Evolutionary conservation across 2,888 invertebrate species (phyloP).

Genomic region (Acleris sparsana): DNA sequence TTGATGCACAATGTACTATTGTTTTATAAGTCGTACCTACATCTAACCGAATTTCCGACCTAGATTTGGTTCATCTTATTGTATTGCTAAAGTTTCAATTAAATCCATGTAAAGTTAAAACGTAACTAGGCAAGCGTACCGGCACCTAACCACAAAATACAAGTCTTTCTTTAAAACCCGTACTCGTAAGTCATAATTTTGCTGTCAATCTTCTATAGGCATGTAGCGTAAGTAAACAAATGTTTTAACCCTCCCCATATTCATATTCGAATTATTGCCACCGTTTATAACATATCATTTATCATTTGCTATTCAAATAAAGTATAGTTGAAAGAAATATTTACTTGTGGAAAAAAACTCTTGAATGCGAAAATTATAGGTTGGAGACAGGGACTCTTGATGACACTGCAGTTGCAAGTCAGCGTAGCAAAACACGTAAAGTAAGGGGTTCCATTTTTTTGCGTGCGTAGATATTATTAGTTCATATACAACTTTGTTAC

Average conservation of each 20-base stretch:
- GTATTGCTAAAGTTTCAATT: too few species aligned
- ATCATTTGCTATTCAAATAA: constrained; percentile 33
- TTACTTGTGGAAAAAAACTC: constrained; percentile 39
- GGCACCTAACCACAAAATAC: too few species aligned
- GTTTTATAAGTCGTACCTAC: too few species aligned
- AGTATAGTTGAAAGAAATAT: constrained; percentile 49
- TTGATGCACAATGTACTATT: too few species aligned
- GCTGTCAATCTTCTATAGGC: constrained; percentile 42
- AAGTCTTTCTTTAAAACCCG: too few species aligned
- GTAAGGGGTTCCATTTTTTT: not conserved
- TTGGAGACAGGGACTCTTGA: constrained; percentile 41
- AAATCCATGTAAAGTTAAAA: too few species aligned
- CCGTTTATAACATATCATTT: constrained; percentile 18
- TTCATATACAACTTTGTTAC: too few species aligned
- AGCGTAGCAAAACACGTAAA: not conserved
- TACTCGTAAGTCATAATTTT: constrained; percentile 42
- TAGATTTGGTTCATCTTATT: too few species aligned
- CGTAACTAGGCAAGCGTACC: too few species aligned
- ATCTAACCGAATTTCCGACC: too few species aligned
- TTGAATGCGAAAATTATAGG: constrained; percentile 49
- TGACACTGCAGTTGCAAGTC: constrained; percentile 45
- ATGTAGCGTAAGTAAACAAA: constrained; percentile 31
- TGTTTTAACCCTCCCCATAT: constrained; percentile 18
- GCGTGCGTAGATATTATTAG: too few species aligned
- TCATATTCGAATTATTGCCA: constrained; percentile 18